These are phyloP conservation scores for Perognathus longimembris DNA, from an alignment of 2,113 vertebrate genomes.

Conservation along the genomic window DNA sequence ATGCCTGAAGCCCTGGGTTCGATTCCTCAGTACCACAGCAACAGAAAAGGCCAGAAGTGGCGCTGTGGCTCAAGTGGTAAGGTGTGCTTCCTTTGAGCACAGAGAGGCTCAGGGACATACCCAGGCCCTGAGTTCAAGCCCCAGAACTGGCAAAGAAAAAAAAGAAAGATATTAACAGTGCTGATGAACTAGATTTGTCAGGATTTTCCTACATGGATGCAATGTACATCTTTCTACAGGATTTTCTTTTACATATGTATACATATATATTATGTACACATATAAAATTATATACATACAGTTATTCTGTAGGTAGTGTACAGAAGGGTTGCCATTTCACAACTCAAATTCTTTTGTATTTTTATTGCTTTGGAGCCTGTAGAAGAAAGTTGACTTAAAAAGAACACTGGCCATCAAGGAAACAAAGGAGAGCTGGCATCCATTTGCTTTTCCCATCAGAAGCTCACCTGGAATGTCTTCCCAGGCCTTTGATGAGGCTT, in stretches of 20 bases:
- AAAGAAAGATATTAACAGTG: conserved; percentile 25
- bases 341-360: background rate
- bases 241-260: background rate
- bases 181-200: background rate
- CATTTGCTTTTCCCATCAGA: conserved; percentile 81
- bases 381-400: conserved; percentile 36
- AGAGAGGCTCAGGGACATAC: no score
- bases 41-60: no score
- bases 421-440: conserved; percentile 39
- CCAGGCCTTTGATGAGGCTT: conserved; percentile 82
- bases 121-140: no score
- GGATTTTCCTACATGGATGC: conserved; percentile 2
- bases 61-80: no score
- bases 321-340: no score
- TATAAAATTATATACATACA: no score
- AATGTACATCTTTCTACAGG: accelerated
- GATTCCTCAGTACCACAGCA: no score
- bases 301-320: no score
- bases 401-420: conserved; percentile 42
- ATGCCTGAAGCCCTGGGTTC: no score
- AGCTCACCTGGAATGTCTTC: conserved; percentile 83
- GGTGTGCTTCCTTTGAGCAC: no score
- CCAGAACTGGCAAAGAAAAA: no score
- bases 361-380: background rate
- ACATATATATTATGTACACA: no score